Base-by-base conservation (phyloP, 2,113 vertebrate species). In the Toxostoma redivivum region DNA sequence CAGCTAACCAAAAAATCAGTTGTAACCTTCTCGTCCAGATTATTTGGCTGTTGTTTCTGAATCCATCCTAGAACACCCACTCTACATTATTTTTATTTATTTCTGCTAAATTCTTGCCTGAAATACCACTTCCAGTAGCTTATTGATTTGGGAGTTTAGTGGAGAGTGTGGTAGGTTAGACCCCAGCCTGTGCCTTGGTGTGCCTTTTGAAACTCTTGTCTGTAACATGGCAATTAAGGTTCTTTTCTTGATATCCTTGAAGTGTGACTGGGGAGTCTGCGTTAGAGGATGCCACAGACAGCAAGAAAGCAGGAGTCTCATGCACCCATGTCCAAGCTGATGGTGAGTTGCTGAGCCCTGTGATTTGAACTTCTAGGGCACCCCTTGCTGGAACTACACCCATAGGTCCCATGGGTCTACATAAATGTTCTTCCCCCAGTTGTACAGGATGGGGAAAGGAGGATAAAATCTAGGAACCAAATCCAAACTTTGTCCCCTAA, bases 221-320 rank as follows among this genome's bases (percentile, higher is more conserved):
- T 93, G 48, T 93, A 80, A 88, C 15, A 7, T 65, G 61, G 40
- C 31, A 74, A 60, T 84, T 94, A 94, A 96, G 7, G 5, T 88
- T 74, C 40, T 97, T 93, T 83, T 96, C 85, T 96, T 93, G 30
- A 57, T 97, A 47, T 70, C 65, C 48, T 76, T 95, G n/a, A 97
- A 97, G 97, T 69, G 71, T 56, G 60, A 67, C 65, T 1, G 84
- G 82, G 54, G 93, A 82, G 15, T 64, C 86, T n/a, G 27, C 60
- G 0, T 51, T 86, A 25, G 94, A 79, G 61, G 91, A 93, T 76
- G 60, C 74, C 44, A 35, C 69, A 42, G 72, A 78, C 38, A 56
- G 76, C 65, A 95, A 45, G 57, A 91, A 93, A 81, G 74, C 56
- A 27, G 94, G 90, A 61, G 65, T 80, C 35, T 80, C 77, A 0